Percentiles rank a stretch among this genome's conserved stretches.
Conservation (phyloP, 1,140 invertebrate species). For the Aleiodes sp. region DNA sequence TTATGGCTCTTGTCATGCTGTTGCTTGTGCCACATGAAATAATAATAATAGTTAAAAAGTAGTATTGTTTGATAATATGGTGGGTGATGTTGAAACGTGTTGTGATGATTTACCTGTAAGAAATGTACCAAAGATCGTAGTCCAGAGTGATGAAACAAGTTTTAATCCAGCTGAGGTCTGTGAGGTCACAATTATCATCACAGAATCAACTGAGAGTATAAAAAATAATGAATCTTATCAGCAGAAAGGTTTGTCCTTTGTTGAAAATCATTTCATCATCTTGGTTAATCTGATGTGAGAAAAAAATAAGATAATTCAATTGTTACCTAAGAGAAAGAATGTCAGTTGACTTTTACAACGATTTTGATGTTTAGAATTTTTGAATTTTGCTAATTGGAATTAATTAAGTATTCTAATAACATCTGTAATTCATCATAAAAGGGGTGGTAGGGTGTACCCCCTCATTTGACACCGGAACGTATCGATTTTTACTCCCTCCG, state of each 20-base stretch:
- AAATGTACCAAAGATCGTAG: constrained; percentile 16
- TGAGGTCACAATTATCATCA: constrained; percentile 47
- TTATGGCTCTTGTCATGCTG: too few relatives aligned
- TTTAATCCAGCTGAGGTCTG: constrained; percentile 42
- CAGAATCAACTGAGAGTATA: constrained; percentile 29
- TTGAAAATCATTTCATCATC: background rate
- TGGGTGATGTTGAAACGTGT: constrained; percentile 12
- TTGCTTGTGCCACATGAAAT: too few relatives aligned
- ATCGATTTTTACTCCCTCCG: constrained; percentile 58
- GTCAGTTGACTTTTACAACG: too few relatives aligned
- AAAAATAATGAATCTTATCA: background rate
- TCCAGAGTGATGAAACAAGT: background rate
- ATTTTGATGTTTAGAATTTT: too few relatives aligned
- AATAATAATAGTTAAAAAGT: constrained; percentile 45
- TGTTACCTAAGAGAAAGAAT: too few relatives aligned
- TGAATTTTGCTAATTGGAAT: too few relatives aligned
- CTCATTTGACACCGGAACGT: constrained; percentile 55
- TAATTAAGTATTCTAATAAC: background rate
- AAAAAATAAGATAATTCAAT: too few relatives aligned
- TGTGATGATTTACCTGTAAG: background rate
- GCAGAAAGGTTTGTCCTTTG: constrained; percentile 30
- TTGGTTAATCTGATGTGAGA: too few relatives aligned
- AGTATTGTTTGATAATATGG: constrained; percentile 19
- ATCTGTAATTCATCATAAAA: background rate
- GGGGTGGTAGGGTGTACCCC: background rate